Evolutionary conservation across 2,113 vertebrate genomes (phyloP), one percentile per base, ranked within the genome.

Genomic region (Condylura cristata): DNA sequence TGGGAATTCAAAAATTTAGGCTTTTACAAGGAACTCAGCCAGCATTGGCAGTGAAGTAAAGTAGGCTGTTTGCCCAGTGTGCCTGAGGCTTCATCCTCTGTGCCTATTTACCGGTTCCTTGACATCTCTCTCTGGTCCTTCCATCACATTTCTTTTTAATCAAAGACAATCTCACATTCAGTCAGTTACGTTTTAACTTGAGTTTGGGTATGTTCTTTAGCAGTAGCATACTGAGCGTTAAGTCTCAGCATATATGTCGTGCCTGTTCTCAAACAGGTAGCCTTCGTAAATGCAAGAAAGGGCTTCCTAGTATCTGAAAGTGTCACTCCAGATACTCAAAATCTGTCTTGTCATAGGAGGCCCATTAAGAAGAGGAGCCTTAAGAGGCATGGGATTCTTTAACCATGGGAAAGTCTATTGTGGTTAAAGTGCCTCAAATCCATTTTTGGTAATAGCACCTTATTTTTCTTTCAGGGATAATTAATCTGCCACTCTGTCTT

Each of bases 131-230:
- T 39, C 30, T 44, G 84, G 10, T 85, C 28, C 11, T 78, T 20
- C 32, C 14, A 41, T 76, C 60, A 61, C 75, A 91, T 72, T 24
- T 5, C 14, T 18, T 74, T 53, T 9, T 3, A n/a, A 11, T 41
- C 24, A 84, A 22, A 88, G 7, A 88, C 34, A 60, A 78, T 79
- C 24, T 81, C 39, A n/a, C 79, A 10, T 86, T 86, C 51, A 84
- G 58, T 72, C 53, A 66, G 41, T 80, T 89, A 86, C n/a, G 51
- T 68, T 61, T 89, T 92, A 48, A 76, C 89, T 61, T 78, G 41
- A 70, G 18, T 86, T 90, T 75, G 86, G n/a, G 2, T 46, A 11
- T 71, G 20, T 89, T 71, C 68, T 82, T 41, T 26, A 53, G 14
- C 30, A 32, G 56, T 10, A 32, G 16, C 87, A 70, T 85, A 90